Evolutionary conservation across 2,797 vertebrate genomes (phyloP), one percentile per base, ranked within the genome.

Genomic region (Sebastes glaucus): DNA sequence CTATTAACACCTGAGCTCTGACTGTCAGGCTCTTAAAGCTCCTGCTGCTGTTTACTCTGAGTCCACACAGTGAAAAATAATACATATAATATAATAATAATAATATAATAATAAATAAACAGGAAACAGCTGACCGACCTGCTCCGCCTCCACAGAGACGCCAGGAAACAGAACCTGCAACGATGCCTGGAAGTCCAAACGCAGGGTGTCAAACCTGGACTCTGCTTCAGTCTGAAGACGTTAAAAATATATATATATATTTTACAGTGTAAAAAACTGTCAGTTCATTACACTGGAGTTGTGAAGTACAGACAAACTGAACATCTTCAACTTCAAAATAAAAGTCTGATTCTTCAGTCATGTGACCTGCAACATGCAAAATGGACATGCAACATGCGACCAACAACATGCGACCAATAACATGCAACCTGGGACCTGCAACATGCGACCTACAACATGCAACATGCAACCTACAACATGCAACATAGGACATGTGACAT

Each of bases 131-230:
- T 27, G 28, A 71, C 57, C 1, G 2, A 98, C 97, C 96, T 97
- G 94, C 33, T 96, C 91, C 0, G 88, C 84, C 22, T 93, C 91
- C 74, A 95, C 0, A 0, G 89, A 23, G n/a, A 97, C 78, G 1
- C 93, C 90, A 0, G 97, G 97, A 64, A 97, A 89, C 61, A 96
- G 85, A 0, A 85, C 85, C 76, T 94, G 87, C 57, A 98, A 88
- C 0, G 73, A 77, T 23, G 94, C 95, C 90, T 91, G 95, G 59
- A 96, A 96, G 80, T 87, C 91, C 0, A 3, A 74, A 89, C 96
- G 92, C 1, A 93, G 76, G 0, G 13, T 1, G 0, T 61, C 80
- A 11, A 96, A 91, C 69, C 95, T 93, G 27, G 94, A 92, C 69
- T 94, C 91, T 0, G 89, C 85, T 7, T 94, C 94, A 30, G 95